Base-by-base conservation (phyloP, 2,113 vertebrate species). In the Lagopus leucura region DNA sequence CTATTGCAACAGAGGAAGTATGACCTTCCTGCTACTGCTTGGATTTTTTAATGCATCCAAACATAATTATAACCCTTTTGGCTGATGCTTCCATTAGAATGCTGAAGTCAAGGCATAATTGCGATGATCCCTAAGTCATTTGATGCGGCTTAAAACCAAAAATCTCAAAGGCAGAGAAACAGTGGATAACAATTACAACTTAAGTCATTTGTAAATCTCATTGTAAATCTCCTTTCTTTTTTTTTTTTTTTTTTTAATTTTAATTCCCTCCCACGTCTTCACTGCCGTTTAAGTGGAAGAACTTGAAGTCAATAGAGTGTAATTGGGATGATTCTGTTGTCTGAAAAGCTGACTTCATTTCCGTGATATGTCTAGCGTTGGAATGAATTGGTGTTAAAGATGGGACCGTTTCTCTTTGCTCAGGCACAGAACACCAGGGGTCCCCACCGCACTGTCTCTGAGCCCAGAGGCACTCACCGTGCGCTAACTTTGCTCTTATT, bases 381-480 rank as follows among this genome's bases (percentile, higher is more conserved):
- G 57, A 96, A 91, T 71, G 95, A 91, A 82, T 77, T 81, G 36
- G 36, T 94, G 78, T 50, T 83, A 92, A 95, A 93, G 63, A 82
- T 36, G 28, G 45, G 25, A 85, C 9, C 4, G 10, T 18, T n/a
- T 22, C 70, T 52, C 30, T 76, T 61, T 30, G 13, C 38, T 90
- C 63, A 66, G 90, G 50, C 27, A 57, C 24, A 14, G 66, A 90
- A 96, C 98, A 94, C 96, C 85, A 98, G 98, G 89, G 97, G 98
- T 92, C 95, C 89, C 96, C 95, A 92, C 88, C 24, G 75, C 86
- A 96, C 97, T 94, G 48, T 13, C 5, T 7, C 94, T 96, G 9
- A 81, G 52, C 43, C 28, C 5, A 22, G 43, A 5, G 67, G 13
- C 11, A 57, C 43, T 1, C 45, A 38, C 70, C 18, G 27, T 48